phyloP scores from a whole-genome alignment of 2,888 invertebrate species.

The Epirrhoe tristata region DNA sequence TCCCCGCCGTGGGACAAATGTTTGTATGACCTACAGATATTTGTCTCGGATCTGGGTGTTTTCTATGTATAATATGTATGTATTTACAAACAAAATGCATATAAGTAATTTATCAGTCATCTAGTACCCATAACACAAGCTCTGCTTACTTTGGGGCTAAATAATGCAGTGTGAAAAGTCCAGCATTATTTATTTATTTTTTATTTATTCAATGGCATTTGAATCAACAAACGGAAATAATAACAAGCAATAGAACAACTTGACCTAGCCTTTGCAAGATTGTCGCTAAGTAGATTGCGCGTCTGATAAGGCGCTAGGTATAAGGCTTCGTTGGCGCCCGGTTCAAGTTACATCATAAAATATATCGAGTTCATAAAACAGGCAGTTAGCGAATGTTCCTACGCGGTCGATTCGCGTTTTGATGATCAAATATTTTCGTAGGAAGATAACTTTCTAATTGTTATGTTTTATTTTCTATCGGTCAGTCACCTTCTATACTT shows the following conservation, averaged over 20 bases:
- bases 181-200: too few relatives aligned
- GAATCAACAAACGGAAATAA: not conserved
- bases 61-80: too few relatives aligned
- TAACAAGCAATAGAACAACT: slow-evolving; percentile 13
- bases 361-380: slow-evolving; percentile 12
- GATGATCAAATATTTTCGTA: slow-evolving; percentile 20
- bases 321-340: slow-evolving; percentile 32
- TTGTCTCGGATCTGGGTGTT: too few relatives aligned
- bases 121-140: too few relatives aligned
- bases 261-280: slow-evolving; percentile 28
- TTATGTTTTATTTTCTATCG: slow-evolving; percentile 13
- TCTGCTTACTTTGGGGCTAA: too few relatives aligned
- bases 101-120: too few relatives aligned
- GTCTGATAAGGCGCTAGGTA: slow-evolving; percentile 25
- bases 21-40: too few relatives aligned
- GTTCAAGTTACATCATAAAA: slow-evolving; percentile 25
- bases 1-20: too few relatives aligned
- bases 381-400: slow-evolving; percentile 11
- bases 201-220: too few relatives aligned
- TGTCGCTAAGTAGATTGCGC: slow-evolving; percentile 26
- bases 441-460: slow-evolving; percentile 32
- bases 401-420: slow-evolving; percentile 14
- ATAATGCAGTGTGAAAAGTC: too few relatives aligned
- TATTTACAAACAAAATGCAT: too few relatives aligned
- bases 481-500: slow-evolving; percentile 2